Base-by-base conservation (phyloP, 2,113 vertebrate genomes). In the Hippocampus barbouri region DNA sequence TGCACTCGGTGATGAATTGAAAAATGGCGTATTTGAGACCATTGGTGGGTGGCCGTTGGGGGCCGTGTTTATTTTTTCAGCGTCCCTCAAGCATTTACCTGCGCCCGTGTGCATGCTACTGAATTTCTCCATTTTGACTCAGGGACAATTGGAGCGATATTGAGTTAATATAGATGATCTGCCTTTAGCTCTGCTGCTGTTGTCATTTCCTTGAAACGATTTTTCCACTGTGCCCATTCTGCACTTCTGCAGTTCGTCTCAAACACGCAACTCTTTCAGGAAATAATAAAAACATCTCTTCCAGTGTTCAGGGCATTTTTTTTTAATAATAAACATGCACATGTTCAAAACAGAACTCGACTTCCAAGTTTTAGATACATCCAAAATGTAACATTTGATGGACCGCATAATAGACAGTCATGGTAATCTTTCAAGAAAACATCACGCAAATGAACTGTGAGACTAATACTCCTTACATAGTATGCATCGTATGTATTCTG, bases 211-310 rank as follows among this genome's bases (percentile, higher is more conserved):
- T 54, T 54, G n/a, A n/a, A 54, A 23, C 1, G 1, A 43, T 65
- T 41, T 45, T 27, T 65, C 53, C 53, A 54, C 14, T 25, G 34
- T 43, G 21, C 11, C 27, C 15, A 10, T 53, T 9, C 16, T 40
- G 34, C 20, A 18, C 15, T 30, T 66, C 64, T 47, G 12, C 23
- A 54, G 27, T 68, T 53, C 10, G 54, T 38, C 49, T 30, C 49
- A 68, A 54, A n/a, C 66, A 68, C 2, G 66, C 27, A 6, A n/a
- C 27, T 38, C 20, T 68, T 68, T 34, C 47, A 53, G 66, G 49
- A 68, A 68, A 67, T 68, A 38, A 34, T 68, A 68, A 54, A 68
- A 68, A 12, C 20, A 23, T 54, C 5, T 27, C 47, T 67, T 68
- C 27, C 51, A 25, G 41, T 56, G 49, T 30, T 56, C 49, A 15